These are phyloP conservation scores for Callipepla squamata DNA, from an alignment of 2,113 vertebrate species.

Conservation along the genomic window DNA sequence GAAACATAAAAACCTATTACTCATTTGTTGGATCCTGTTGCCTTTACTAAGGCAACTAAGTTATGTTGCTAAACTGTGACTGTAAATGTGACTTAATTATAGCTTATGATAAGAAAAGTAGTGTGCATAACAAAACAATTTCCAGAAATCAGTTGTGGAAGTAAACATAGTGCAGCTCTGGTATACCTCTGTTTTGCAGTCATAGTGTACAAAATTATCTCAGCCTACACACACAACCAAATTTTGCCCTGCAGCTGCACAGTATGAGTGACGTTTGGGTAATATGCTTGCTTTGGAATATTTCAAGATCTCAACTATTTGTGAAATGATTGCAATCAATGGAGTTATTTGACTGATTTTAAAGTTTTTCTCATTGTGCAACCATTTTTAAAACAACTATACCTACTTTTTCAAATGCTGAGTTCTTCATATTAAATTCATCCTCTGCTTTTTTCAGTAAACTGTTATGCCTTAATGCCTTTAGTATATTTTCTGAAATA, in stretches of 20 bases:
- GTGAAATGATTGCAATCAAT: background rate
- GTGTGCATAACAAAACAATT: background rate
- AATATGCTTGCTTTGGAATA: background rate
- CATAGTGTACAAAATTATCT: background rate
- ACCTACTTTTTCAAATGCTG: background rate
- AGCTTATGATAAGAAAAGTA: background rate
- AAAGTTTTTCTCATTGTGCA: background rate
- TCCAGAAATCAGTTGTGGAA: background rate
- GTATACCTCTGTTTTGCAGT: background rate
- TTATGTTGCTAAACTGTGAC: background rate
- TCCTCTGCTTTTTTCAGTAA: background rate
- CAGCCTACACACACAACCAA: background rate
- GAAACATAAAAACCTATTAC: background rate
- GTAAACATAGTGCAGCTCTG: background rate
- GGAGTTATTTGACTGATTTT: background rate
- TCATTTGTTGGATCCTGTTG: background rate
- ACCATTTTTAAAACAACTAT: background rate
- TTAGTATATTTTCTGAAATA: background rate
- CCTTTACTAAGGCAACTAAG: background rate
- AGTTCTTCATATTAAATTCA: background rate
- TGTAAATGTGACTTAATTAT: background rate
- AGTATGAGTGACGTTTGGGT: background rate
- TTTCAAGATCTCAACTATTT: background rate
- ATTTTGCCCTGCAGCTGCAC: background rate
- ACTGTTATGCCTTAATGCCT: background rate